Conservation (phyloP, 2,113 vertebrate species). For the Bubo blakistoni region DNA sequence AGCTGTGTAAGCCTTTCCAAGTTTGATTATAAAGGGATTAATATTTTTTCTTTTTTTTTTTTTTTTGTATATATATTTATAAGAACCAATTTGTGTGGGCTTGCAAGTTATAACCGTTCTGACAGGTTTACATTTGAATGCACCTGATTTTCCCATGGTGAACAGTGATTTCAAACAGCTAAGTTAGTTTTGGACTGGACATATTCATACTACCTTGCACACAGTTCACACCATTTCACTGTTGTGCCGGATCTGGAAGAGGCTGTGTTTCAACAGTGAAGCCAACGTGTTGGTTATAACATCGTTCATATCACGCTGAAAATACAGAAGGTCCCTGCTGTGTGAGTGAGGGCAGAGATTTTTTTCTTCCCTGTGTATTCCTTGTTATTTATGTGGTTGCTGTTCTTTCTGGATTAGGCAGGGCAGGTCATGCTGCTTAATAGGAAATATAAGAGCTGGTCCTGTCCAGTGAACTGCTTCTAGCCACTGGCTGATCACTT, state of each 20-base stretch:
- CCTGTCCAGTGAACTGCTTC: not conserved
- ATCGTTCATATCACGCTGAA: not conserved
- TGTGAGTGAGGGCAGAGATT: not conserved
- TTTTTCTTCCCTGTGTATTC: not conserved
- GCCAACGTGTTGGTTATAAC: not conserved
- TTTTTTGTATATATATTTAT: not conserved
- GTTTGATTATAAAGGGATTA: not conserved
- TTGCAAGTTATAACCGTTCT: not conserved
- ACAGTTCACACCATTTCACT: not conserved
- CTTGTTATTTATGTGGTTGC: not conserved
- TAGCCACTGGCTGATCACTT: not conserved
- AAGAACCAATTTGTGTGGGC: not conserved
- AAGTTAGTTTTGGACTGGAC: not conserved
- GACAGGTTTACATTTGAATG: not conserved
- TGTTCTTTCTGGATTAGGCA: not conserved
- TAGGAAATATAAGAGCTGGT: not conserved
- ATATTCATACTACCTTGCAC: not conserved
- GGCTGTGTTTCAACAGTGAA: not conserved
- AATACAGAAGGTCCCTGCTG: not conserved
- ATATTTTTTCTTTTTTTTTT: not conserved
- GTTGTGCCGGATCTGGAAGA: not conserved
- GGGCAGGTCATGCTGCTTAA: not conserved
- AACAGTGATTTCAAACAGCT: not conserved
- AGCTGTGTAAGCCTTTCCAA: not conserved
- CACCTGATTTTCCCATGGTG: not conserved